Evolutionary conservation across 2,888 invertebrate species (phyloP).

Genomic region (Xiphydria camelus): DNA sequence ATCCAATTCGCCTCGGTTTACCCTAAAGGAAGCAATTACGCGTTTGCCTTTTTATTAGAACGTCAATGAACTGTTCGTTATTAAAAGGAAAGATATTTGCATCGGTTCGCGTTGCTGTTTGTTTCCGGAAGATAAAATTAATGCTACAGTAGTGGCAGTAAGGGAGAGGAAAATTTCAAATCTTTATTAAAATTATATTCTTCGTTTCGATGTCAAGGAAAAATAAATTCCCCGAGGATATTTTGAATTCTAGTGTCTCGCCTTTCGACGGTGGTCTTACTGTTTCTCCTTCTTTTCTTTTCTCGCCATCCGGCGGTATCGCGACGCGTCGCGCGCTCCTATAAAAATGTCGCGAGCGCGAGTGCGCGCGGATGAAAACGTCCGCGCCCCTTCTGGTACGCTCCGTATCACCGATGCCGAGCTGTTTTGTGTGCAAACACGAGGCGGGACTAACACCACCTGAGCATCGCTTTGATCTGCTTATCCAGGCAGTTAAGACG

Average conservation of each 20-base stretch:
- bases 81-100: no score
- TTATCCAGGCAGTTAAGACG: slow-evolving; percentile 46
- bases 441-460: slow-evolving; percentile 39
- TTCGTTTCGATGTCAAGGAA: no score
- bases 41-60: no score
- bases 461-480: slow-evolving; percentile 45
- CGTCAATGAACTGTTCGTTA: no score
- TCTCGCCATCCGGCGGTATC: slow-evolving; percentile 13
- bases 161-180: no score
- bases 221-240: slow-evolving; percentile 18
- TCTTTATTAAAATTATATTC: no score
- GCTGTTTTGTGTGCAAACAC: slow-evolving; percentile 48
- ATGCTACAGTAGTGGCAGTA: no score
- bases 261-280: slow-evolving; percentile 15
- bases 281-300: no score
- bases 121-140: no score
- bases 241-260: slow-evolving; percentile 13
- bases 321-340: slow-evolving; percentile 34
- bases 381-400: slow-evolving; percentile 9
- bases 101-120: no score
- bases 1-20: no score
- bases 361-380: slow-evolving; percentile 1
- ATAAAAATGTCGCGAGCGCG: slow-evolving; percentile 45
- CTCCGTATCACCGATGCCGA: slow-evolving; percentile 12
- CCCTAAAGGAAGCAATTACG: no score